Conservation (phyloP, 1,140 invertebrate species). For the Drosophila arizonae region DNA sequence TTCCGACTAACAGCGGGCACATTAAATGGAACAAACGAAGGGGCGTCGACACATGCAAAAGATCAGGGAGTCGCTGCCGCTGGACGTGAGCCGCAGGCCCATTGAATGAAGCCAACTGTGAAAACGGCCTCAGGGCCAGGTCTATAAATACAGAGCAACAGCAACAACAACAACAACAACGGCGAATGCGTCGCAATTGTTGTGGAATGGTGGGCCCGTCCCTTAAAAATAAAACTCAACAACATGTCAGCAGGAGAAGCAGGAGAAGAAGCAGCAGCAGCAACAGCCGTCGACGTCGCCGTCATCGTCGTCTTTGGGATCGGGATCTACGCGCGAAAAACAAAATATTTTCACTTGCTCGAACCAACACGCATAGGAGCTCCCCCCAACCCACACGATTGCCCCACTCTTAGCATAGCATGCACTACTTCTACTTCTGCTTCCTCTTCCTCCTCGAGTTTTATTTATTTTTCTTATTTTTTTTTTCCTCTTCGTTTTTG, state of each 20-base stretch:
- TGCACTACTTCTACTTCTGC: neutral
- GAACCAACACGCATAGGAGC: neutral
- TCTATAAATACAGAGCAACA: conserved; percentile 58
- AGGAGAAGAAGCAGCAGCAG: neutral
- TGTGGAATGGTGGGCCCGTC: conserved; percentile 27
- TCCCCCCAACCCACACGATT: too few species aligned
- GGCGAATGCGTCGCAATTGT: conserved; percentile 47
- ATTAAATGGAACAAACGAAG: conserved; percentile 13
- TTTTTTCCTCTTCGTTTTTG: neutral
- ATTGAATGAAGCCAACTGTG: conserved; percentile 69
- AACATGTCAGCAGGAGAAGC: conserved; percentile 24
- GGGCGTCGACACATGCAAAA: conserved; percentile 48
- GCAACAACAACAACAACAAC: neutral
- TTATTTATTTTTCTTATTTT: neutral
- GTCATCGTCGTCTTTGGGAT: neutral
- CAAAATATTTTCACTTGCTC: conserved; percentile 56
- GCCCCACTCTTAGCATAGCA: neutral
- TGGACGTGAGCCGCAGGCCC: conserved; percentile 7
- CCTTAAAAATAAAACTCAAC: conserved; percentile 31
- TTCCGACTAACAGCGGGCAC: neutral
- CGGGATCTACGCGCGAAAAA: conserved; percentile 36
- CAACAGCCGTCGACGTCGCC: neutral
- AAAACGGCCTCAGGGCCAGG: conserved; percentile 57
- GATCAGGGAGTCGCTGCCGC: conserved; percentile 17
- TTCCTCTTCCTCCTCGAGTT: neutral